Evolutionary conservation across 2,888 invertebrate species (phyloP), one percentile per base, ranked within the genome.

Genomic region (Carabus problematicus): DNA sequence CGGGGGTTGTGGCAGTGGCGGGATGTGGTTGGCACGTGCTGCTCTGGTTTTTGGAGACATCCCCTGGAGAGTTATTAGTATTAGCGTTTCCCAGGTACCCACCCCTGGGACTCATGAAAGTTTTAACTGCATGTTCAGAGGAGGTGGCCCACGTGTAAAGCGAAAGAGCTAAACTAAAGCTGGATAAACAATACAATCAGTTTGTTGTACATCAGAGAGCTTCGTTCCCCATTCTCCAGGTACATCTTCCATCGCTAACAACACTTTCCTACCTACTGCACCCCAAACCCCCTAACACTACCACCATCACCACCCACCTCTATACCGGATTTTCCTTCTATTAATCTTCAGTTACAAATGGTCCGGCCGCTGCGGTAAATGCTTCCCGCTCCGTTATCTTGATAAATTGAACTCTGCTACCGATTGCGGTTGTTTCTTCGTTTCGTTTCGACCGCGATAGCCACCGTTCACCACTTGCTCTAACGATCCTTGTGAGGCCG

Each of bases 261-360:
- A 29, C 61, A 18, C 45, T 9, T 16, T 11, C 11, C 45, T 3
- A 8, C 60, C 1, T 11, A 14, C 42, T 42, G 18, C 8, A n/a
- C 29, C 39, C 42, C 59, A 41, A 29, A n/a, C 29, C 39, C 29
- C n/a, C 29, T 29, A 29, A 3, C 29, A 29, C 29, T 6, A 29
- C 6, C 29, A 29, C 29, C 29, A 29, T 29, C 29, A 29, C 29
- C 29, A 29, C 29, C 29, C 2, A 2, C 29, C 29, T 29, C 29
- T 29, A 29, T 54, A 60, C 60, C 67, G 67, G 67, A 67, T 67
- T 67, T 67, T 60, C 60, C 54, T 67, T 67, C 67, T 67, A 67
- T 67, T 67, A 67, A 67, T 67, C 67, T 67, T 67, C 12, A 52
- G 67, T 67, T 67, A 67, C 67, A 67, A 67, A 67, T 67, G 67